Conservation (phyloP, 2,797 vertebrate genomes). For the Cetoscarus ocellatus region DNA sequence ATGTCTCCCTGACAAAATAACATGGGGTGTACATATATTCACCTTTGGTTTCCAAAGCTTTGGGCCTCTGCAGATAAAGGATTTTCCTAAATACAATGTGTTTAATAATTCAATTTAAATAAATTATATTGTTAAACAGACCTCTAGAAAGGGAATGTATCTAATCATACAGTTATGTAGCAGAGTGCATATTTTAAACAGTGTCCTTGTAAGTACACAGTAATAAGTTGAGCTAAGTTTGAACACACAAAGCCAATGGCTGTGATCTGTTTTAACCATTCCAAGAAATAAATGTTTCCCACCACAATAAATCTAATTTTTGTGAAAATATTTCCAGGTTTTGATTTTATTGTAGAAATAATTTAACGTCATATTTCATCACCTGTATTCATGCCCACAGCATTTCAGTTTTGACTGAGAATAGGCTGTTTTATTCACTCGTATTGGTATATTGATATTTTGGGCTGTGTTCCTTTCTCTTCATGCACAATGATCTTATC, state of each 20-base stretch:
- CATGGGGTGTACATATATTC: no score
- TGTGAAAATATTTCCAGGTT: background rate
- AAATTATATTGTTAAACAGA: no score
- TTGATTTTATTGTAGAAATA: background rate
- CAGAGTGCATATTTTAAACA: background rate
- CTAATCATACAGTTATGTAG: background rate
- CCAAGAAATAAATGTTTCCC: background rate
- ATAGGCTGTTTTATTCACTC: background rate
- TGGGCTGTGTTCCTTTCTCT: background rate
- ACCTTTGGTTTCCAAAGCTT: no score
- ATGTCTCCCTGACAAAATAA: no score
- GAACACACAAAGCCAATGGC: background rate
- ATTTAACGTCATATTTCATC: background rate
- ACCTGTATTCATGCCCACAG: background rate
- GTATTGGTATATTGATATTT: slow-evolving; percentile 13
- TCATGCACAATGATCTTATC: background rate
- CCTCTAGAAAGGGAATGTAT: background rate
- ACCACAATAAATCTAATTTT: background rate
- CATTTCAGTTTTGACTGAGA: background rate
- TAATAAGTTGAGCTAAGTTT: background rate
- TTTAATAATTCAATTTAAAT: no score
- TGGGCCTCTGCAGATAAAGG: no score
- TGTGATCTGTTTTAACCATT: background rate
- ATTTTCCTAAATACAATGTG: no score
- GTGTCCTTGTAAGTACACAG: background rate